A percentile compares a stretch with the other conserved stretches of the same genome.
Evolutionary conservation across 2,113 vertebrate genomes (phyloP).

Genomic region (Notothenia rossii): DNA sequence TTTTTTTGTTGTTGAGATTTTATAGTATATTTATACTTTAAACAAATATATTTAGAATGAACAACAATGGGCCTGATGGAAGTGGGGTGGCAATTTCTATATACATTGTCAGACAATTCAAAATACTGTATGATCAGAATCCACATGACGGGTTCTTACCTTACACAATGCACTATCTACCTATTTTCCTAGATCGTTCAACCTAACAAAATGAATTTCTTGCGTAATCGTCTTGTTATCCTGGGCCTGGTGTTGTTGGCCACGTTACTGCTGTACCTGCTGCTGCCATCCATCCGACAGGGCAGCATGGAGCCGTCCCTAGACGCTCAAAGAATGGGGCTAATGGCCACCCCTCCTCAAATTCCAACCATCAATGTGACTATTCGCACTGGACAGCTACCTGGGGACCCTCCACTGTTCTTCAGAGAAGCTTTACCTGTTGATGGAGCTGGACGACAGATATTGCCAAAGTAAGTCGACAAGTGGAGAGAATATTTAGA

Average conservation of each 20-base stretch:
- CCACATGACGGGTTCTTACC: background rate
- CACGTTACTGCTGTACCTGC: slow-evolving; percentile 88
- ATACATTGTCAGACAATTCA: background rate
- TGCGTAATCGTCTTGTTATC: slow-evolving; percentile 85
- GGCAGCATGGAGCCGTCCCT: slow-evolving; percentile 81
- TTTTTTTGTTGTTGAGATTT: no score
- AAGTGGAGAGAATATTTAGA: background rate
- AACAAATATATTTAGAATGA: background rate
- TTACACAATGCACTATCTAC: slow-evolving; percentile 17
- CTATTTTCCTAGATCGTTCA: slow-evolving; percentile 36
- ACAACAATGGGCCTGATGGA: background rate
- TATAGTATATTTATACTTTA: no score
- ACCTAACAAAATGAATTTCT: slow-evolving; percentile 79
- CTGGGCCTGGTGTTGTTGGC: slow-evolving; percentile 87
- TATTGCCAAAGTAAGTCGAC: slow-evolving; percentile 84
- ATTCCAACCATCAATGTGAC: slow-evolving; percentile 79
- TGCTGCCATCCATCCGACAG: slow-evolving; percentile 86
- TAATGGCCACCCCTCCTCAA: slow-evolving; percentile 60
- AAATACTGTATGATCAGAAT: background rate
- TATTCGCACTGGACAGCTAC: slow-evolving; percentile 81
- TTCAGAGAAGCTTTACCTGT: slow-evolving; percentile 89
- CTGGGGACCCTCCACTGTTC: slow-evolving; percentile 87
- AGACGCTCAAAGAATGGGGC: slow-evolving; percentile 73
- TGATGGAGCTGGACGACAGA: slow-evolving; percentile 71
- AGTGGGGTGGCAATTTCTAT: background rate